Evolutionary conservation across 1,140 invertebrate species (phyloP).

Genomic region (Leptinotarsa undecemlineata): DNA sequence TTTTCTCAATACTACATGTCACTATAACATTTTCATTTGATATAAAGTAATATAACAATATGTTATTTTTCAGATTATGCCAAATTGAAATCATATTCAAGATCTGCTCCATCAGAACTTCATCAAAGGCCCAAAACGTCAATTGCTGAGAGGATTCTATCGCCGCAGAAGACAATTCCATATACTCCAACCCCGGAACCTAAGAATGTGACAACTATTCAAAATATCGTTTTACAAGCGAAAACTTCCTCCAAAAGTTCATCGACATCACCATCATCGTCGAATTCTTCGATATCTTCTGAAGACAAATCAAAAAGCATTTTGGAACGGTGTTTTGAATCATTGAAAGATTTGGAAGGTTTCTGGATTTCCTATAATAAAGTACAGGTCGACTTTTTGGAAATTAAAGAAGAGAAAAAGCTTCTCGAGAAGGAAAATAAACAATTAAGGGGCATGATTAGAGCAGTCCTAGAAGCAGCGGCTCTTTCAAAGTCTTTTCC

Average conservation of each 20-base stretch:
- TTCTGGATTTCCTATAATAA: slow-evolving; percentile 49
- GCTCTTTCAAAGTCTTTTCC: slow-evolving; percentile 37
- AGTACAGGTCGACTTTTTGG: slow-evolving; percentile 41
- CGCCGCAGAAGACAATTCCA: not conserved
- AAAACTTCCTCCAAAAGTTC: slow-evolving; percentile 6
- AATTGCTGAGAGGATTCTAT: not conserved
- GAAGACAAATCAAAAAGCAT: slow-evolving; percentile 5
- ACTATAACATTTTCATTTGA: too few relatives aligned
- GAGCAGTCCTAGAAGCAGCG: slow-evolving; percentile 45
- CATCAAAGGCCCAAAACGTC: not conserved
- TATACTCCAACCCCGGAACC: slow-evolving; percentile 14
- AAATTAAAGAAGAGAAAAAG: slow-evolving; percentile 43
- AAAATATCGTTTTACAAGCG: slow-evolving; percentile 27
- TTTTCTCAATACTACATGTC: too few relatives aligned
- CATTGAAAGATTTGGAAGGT: slow-evolving; percentile 40
- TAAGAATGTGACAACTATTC: slow-evolving; percentile 12
- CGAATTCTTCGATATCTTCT: not conserved
- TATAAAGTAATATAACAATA: too few relatives aligned
- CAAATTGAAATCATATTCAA: not conserved
- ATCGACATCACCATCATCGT: not conserved
- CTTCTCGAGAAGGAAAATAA: slow-evolving; percentile 44
- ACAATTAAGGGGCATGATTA: slow-evolving; percentile 43
- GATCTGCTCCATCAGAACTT: not conserved
- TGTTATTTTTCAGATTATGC: too few relatives aligned
- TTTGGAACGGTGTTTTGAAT: slow-evolving; percentile 32